These are phyloP conservation scores for Cairina moschata DNA, from an alignment of 2,113 vertebrate genomes.

Conservation along the genomic window DNA sequence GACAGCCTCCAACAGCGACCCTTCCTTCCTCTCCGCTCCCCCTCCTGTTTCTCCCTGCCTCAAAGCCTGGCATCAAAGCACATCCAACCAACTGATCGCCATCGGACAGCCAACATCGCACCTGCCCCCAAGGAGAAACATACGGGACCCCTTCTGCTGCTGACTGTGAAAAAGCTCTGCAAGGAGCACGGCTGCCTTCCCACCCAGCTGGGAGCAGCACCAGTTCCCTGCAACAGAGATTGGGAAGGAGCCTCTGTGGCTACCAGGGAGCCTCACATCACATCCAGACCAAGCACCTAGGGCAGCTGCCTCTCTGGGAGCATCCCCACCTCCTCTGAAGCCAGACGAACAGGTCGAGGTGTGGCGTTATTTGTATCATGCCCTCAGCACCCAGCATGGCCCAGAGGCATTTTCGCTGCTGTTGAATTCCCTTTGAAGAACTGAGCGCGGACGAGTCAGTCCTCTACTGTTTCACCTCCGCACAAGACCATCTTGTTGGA, in stretches of 20 bases:
- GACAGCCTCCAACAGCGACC: background rate
- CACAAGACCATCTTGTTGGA: background rate
- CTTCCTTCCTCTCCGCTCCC: background rate
- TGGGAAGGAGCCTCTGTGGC: background rate
- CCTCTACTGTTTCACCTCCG: background rate
- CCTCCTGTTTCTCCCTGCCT: background rate
- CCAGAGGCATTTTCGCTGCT: background rate
- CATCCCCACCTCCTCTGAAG: background rate
- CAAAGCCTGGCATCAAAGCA: background rate
- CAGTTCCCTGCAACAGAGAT: accelerated
- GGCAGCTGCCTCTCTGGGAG: background rate
- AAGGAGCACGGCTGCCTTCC: accelerated
- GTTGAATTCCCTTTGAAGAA: background rate
- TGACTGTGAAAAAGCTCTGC: background rate
- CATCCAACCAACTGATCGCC: background rate
- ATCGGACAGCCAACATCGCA: background rate
- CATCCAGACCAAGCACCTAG: background rate
- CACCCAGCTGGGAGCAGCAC: background rate
- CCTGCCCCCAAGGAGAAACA: background rate
- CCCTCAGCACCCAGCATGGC: background rate
- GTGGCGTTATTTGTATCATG: background rate
- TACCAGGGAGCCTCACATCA: background rate
- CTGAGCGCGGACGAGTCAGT: background rate
- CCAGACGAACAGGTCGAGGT: background rate
- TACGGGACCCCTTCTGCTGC: background rate